Evolutionary conservation across 2,888 invertebrate genomes (phyloP), one percentile per base, ranked within the genome.

Genomic region (Orthonevra nobilis): DNA sequence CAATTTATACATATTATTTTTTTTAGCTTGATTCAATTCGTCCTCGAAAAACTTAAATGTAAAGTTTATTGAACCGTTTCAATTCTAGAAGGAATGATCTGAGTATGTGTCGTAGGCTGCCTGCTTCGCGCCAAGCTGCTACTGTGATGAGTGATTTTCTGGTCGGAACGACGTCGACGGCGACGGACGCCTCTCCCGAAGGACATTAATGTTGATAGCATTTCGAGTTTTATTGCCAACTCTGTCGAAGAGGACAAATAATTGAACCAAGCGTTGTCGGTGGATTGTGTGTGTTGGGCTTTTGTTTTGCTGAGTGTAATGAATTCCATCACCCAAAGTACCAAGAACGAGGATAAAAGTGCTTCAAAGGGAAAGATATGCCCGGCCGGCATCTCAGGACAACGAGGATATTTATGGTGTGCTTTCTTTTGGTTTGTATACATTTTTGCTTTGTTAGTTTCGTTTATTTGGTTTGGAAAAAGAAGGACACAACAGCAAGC

Each of bases 141-240:
- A 20, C 17, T 28, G 54, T 40, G n/a, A n/a, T 54, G 56, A 54
- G 34, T 52, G 34, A 54, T 54, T 52, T 64, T 44, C 34, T 26
- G 30, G 56, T 46, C 40, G 28, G 20, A 23, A 23, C 3, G 5
- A 5, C 23, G 14, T 7, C 14, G 9, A 30, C 17, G n/a, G 40
- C 58, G n/a, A 15, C 17, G 34, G 34, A 63, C 17, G 28, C 46
- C 48, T 34, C 34, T 38, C 38, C 56, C 54, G 44, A 60, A 64
- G 38, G 60, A 66, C 60, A 54, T 77, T 77, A 63, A 40, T 52
- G 50, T 48, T 54, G 58, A 54, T 61, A 42, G 54, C 34, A 56
- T 61, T 69, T 34, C 44, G 4, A 38, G 30, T 54, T 79, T 72
- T 72, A 79, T 79, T 52, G 58, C 60, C 75, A 50, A 70, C 48